A percentile compares a stretch with the other conserved stretches of the same genome.
Evolutionary conservation across 2,888 invertebrate species (phyloP).

Genomic region (Ormyrus labotus): DNA sequence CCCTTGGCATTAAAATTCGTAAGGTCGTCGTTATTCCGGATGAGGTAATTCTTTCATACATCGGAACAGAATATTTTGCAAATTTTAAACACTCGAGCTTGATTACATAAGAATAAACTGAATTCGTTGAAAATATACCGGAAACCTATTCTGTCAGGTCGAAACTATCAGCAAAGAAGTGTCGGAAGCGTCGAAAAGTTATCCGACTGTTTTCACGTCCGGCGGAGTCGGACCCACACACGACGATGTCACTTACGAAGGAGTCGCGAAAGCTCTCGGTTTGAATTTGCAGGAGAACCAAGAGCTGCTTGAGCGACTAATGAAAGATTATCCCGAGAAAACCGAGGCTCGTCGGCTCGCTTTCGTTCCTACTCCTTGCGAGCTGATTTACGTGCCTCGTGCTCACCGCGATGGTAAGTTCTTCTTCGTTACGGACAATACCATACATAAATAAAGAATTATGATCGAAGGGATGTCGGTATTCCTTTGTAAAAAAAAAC

Average conservation of each 20-base stretch:
- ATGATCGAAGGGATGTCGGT: no score
- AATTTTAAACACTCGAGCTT: background rate
- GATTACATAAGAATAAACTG: background rate
- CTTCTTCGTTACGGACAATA: no score
- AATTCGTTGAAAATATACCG: background rate
- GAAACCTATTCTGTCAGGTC: conserved; percentile 63
- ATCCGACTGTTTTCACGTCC: conserved; percentile 79
- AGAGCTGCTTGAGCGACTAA: conserved; percentile 67
- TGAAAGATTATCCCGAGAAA: conserved; percentile 59
- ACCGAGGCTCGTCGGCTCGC: conserved; percentile 63
- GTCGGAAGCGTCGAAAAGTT: conserved; percentile 73
- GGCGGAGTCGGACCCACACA: conserved; percentile 85
- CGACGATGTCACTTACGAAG: conserved; percentile 83
- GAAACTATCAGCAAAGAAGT: conserved; percentile 79
- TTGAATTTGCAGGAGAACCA: conserved; percentile 67
- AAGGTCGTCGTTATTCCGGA: conserved; percentile 77
- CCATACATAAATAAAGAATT: no score
- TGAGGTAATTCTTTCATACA: conserved; percentile 67
- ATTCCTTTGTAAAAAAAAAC: no score
- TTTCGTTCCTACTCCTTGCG: conserved; percentile 65
- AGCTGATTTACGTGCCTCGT: conserved; percentile 61
- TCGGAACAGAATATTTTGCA: background rate
- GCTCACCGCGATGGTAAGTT: conserved; percentile 51
- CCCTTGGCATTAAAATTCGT: conserved; percentile 64
- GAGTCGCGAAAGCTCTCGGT: conserved; percentile 76